These are phyloP conservation scores for Propithecus perrieri DNA, from an alignment of 2,797 vertebrate genomes.

Conservation along the genomic window DNA sequence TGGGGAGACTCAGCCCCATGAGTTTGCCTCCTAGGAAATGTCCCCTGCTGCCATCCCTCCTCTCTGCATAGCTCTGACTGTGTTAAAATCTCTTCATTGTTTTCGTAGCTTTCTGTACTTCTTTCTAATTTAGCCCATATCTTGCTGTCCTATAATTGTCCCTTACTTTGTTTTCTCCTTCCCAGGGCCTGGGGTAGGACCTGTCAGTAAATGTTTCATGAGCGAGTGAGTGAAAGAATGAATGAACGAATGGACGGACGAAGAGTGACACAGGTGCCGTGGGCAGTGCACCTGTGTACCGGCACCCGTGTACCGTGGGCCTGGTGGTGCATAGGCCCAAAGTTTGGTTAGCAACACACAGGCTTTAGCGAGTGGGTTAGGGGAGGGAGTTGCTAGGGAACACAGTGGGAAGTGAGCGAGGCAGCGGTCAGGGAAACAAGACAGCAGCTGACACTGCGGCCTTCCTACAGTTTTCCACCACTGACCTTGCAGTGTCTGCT, in stretches of 20 bases:
- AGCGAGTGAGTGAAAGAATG: neutral
- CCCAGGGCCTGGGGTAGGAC: neutral
- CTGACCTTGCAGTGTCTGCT: neutral
- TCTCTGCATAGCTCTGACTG: neutral
- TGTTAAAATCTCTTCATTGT: neutral
- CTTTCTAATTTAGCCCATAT: neutral
- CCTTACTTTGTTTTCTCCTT: neutral
- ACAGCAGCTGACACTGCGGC: neutral
- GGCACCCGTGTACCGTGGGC: neutral
- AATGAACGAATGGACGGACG: neutral
- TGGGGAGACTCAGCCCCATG: neutral
- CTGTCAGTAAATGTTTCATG: neutral
- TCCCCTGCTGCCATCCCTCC: neutral
- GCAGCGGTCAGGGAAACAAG: neutral
- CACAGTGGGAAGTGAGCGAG: neutral
- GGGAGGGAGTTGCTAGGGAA: neutral
- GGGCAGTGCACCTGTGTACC: neutral
- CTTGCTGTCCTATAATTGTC: neutral
- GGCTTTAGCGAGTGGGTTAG: neutral
- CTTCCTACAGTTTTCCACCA: neutral
- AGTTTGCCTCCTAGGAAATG: neutral
- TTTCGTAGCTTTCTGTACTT: neutral
- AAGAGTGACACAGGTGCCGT: neutral
- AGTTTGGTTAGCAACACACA: neutral
- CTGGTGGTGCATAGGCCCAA: neutral